phyloP scores from a whole-genome alignment of 2,797 vertebrate species.

The Tympanoctomys barrerae region DNA sequence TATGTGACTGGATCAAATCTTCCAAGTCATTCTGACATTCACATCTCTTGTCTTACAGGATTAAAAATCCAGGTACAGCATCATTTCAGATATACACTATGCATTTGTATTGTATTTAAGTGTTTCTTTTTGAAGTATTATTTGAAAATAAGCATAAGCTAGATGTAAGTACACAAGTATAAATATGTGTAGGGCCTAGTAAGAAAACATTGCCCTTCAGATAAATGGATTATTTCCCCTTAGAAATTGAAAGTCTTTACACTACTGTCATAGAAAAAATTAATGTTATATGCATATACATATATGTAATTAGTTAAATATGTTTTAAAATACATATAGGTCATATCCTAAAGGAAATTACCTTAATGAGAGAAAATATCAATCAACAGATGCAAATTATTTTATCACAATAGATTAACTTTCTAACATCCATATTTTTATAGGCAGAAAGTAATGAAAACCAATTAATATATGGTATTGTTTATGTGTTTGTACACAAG shows the following conservation, averaged over 20 bases:
- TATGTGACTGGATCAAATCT: slow-evolving; percentile 96
- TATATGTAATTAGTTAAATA: not conserved
- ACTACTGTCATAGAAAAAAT: slow-evolving; percentile 18
- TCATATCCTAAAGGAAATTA: not conserved
- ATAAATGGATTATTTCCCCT: not conserved
- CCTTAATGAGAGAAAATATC: not conserved
- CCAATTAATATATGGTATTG: not conserved
- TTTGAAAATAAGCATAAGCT: slow-evolving; percentile 19
- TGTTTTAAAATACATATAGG: not conserved
- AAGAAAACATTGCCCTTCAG: not conserved
- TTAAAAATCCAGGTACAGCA: slow-evolving; percentile 94
- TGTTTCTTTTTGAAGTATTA: slow-evolving; percentile 30
- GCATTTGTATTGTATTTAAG: not conserved
- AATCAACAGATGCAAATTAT: not conserved
- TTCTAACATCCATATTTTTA: not conserved
- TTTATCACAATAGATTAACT: not conserved
- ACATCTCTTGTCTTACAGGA: slow-evolving; percentile 96
- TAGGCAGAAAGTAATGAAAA: slow-evolving; percentile 8
- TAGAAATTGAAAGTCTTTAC: not conserved
- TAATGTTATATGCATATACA: not conserved
- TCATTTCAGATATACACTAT: not conserved
- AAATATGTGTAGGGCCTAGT: not conserved
- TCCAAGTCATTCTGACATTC: slow-evolving; percentile 96
- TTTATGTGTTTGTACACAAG: not conserved
- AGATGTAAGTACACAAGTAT: not conserved